Percentiles rank a stretch among this genome's conserved stretches.
Conservation (phyloP, 2,113 vertebrate genomes). For the Cebidichthys violaceus region DNA sequence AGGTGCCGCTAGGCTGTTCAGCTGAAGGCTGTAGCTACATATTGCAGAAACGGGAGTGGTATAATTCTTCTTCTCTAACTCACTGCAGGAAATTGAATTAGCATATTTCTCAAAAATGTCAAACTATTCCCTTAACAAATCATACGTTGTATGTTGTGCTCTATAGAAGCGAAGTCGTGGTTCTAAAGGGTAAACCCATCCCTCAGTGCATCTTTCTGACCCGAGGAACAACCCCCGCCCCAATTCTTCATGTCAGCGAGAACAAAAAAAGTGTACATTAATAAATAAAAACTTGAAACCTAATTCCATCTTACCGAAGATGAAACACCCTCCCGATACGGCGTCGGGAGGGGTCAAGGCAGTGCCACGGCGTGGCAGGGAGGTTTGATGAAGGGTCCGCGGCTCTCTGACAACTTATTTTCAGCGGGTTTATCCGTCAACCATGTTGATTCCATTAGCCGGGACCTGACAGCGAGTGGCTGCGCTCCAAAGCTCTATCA, state of each 20-base stretch:
- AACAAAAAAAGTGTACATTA: conserved; percentile 60
- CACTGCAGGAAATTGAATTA: background rate
- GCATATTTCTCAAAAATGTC: conserved; percentile 7
- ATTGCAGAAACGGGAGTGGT: background rate
- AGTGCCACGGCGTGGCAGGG: conserved; percentile 37
- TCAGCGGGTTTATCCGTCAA: conserved; percentile 78
- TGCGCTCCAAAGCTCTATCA: conserved; percentile 69
- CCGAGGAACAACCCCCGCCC: background rate
- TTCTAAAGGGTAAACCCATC: conserved; percentile 15
- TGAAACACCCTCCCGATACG: conserved; percentile 43
- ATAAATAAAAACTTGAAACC: conserved; percentile 69
- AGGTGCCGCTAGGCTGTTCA: background rate
- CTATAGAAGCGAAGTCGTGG: background rate
- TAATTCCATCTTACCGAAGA: conserved; percentile 59
- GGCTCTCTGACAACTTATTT: conserved; percentile 77
- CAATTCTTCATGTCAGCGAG: conserved; percentile 19
- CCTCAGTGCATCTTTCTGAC: conserved; percentile 16
- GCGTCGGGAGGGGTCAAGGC: conserved; percentile 62
- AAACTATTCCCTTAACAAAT: background rate
- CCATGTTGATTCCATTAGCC: conserved; percentile 78
- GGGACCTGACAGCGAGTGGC: conserved; percentile 70
- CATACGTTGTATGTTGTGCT: background rate
- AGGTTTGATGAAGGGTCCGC: conserved; percentile 72
- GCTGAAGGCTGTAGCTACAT: background rate
- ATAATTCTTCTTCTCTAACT: background rate